Conservation (phyloP, 2,888 invertebrate genomes). For the Tenthredo mesomela region DNA sequence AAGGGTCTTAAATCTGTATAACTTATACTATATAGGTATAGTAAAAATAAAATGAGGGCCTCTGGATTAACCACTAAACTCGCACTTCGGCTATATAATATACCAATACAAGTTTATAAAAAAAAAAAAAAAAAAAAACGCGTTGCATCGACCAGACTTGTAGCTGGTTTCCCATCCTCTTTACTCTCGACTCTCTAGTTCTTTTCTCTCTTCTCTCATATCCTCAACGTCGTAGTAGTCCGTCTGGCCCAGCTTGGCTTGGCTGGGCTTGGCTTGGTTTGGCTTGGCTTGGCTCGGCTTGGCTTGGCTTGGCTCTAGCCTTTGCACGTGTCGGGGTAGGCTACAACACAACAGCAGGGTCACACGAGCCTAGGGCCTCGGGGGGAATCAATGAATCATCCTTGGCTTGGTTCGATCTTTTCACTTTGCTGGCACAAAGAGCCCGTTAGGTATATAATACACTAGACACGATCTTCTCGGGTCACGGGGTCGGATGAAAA, state of each 20-base stretch:
- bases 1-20: constrained; percentile 29
- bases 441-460: constrained; percentile 45
- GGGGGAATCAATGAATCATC: constrained; percentile 55
- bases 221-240: neutral
- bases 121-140: too few species aligned
- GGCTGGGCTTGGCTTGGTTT: neutral
- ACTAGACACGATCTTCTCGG: constrained; percentile 36
- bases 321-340: constrained; percentile 41
- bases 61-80: constrained; percentile 28
- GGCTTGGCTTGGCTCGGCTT: neutral
- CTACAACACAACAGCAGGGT: constrained; percentile 1
- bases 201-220: constrained; percentile 1
- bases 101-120: neutral
- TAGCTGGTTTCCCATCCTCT: constrained; percentile 18
- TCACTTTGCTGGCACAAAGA: constrained; percentile 49
- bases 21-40: neutral
- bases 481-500: constrained; percentile 40
- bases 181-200: neutral
- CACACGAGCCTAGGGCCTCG: constrained; percentile 1
- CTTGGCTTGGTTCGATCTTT: constrained; percentile 51
- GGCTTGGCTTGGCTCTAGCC: neutral
- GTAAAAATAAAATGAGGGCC: constrained; percentile 10
- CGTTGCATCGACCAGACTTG: neutral
- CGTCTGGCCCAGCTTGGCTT: neutral
- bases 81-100: constrained; percentile 11